Evolutionary conservation across 2,797 vertebrate genomes (phyloP).

Genomic region (Rhyacichthys aspro): DNA sequence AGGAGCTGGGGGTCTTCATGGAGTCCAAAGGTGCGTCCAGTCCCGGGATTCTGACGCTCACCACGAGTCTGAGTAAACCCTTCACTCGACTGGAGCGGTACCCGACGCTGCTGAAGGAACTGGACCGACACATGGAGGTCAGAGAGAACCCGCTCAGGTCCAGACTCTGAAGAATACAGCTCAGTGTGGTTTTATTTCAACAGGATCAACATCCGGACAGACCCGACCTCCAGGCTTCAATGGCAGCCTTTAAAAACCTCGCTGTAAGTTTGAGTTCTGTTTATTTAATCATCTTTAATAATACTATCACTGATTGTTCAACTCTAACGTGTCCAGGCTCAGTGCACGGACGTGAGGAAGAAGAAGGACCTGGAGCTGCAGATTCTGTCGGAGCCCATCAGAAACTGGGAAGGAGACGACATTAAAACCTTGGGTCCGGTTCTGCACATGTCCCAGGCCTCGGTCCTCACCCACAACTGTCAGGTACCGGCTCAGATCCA

Average conservation of each 20-base stretch:
- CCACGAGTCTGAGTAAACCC: conserved; percentile 94
- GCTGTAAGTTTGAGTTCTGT: too few species aligned
- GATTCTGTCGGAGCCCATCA: conserved; percentile 92
- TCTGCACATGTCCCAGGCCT: conserved; percentile 91
- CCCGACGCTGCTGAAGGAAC: conserved; percentile 91
- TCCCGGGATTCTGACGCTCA: conserved; percentile 92
- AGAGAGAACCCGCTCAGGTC: too few species aligned
- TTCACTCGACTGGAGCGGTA: conserved; percentile 95
- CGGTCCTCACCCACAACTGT: conserved; percentile 87
- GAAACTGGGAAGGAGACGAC: conserved; percentile 97
- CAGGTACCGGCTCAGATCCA: conserved; percentile 82
- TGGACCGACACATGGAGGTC: conserved; percentile 80
- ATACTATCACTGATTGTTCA: too few species aligned
- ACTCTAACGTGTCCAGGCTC: conserved; percentile 70
- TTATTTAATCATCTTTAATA: too few species aligned
- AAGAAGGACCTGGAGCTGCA: conserved; percentile 94
- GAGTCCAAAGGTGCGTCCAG: conserved; percentile 89
- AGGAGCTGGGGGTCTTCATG: conserved; percentile 94
- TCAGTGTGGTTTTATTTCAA: background rate
- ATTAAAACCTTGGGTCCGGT: conserved; percentile 90
- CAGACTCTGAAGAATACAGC: too few species aligned
- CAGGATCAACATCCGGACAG: conserved; percentile 92
- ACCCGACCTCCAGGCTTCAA: conserved; percentile 87
- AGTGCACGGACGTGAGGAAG: conserved; percentile 94
- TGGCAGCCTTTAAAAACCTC: conserved; percentile 89